Evolutionary conservation across 1,140 invertebrate genomes (phyloP).

Genomic region (Matsumurasca onukii): DNA sequence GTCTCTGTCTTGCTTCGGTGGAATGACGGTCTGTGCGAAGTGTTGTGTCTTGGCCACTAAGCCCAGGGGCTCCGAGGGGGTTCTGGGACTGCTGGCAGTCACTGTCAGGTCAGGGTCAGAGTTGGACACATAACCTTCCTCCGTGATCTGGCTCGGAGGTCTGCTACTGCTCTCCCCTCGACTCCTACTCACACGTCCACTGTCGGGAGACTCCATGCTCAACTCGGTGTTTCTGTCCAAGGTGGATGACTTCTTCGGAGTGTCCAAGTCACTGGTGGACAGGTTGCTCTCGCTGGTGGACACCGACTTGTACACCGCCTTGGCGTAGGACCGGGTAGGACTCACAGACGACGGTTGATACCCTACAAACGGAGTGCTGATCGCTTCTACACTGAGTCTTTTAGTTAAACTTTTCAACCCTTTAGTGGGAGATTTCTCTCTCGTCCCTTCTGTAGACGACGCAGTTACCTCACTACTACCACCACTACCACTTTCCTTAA

Average conservation of each 20-base stretch:
- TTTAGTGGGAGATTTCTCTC: not conserved
- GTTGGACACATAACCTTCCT: not conserved
- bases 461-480: not conserved
- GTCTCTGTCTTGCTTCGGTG: not conserved
- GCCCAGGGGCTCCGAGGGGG: not conserved
- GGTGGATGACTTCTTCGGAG: conserved; percentile 12
- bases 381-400: conserved; percentile 12
- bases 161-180: conserved; percentile 5
- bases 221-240: conserved; percentile 12
- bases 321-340: conserved; percentile 5
- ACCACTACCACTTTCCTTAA: not conserved
- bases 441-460: not conserved
- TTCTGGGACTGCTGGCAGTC: conserved; percentile 6
- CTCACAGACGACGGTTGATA: conserved; percentile 51
- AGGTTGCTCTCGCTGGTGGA: conserved; percentile 18
- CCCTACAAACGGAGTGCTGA: conserved; percentile 37
- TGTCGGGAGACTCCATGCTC: not conserved
- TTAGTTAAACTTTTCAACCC: conserved; percentile 3
- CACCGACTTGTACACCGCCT: conserved; percentile 49
- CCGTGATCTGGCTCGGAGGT: not conserved
- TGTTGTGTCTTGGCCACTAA: not conserved
- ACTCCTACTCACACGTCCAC: conserved; percentile 11
- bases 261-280: conserved; percentile 29
- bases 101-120: not conserved
- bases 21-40: not conserved